Conservation (phyloP, 1,140 invertebrate genomes). For the Diorhabda sublineata region DNA sequence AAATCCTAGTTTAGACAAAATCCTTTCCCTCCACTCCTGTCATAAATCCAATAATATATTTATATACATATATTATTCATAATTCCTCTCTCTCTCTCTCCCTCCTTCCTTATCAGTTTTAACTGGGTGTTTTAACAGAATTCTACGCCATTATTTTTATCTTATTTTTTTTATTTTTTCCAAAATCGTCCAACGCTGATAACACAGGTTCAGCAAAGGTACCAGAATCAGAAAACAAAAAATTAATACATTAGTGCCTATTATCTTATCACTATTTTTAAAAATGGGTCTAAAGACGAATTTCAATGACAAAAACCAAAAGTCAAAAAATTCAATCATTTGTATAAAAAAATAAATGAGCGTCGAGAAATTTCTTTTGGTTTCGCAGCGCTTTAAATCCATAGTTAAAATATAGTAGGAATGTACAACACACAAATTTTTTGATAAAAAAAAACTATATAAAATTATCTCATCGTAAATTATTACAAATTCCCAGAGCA, state of each 20-base stretch:
- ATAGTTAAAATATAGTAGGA: background rate
- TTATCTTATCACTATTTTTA: background rate
- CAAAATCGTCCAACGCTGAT: constrained; percentile 23
- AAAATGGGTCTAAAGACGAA: background rate
- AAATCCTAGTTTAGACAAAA: too few species aligned
- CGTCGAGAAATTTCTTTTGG: too few species aligned
- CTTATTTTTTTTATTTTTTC: constrained; percentile 20
- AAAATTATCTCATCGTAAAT: background rate
- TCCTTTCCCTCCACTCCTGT: too few species aligned
- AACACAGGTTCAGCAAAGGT: constrained; percentile 18
- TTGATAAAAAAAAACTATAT: background rate
- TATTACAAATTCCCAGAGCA: background rate
- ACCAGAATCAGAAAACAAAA: constrained; percentile 21
- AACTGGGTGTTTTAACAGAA: constrained; percentile 1
- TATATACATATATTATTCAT: too few species aligned
- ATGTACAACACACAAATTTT: constrained; percentile 18
- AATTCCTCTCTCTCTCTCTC: too few species aligned
- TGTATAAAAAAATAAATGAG: too few species aligned
- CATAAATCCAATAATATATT: too few species aligned
- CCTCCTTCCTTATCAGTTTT: background rate
- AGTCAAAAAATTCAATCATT: too few species aligned
- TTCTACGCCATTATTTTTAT: constrained; percentile 1
- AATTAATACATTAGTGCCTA: constrained; percentile 23
- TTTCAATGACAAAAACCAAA: too few species aligned
- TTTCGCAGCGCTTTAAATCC: too few species aligned